Evolutionary conservation across 2,797 vertebrate species (phyloP).

Genomic region (Neostethus bicornis): DNA sequence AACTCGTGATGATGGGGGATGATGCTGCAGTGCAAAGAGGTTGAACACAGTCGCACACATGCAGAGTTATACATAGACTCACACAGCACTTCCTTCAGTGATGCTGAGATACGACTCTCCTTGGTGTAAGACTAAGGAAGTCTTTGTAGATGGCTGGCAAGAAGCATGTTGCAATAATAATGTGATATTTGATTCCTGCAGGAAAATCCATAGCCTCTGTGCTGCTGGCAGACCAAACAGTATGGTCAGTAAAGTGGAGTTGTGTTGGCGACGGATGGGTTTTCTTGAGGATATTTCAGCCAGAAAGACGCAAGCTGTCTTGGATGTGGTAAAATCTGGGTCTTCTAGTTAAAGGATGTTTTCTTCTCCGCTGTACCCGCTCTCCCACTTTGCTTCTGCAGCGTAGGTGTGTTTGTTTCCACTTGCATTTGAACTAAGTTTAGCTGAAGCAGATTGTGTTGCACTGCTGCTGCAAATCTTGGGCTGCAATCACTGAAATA

Average conservation of each 20-base stretch:
- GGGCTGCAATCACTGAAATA: conserved; percentile 33
- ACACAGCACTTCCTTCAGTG: conserved; percentile 51
- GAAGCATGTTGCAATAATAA: conserved; percentile 59
- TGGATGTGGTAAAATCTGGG: conserved; percentile 42
- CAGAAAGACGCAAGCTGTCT: conserved; percentile 31
- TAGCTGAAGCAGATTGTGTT: conserved; percentile 40
- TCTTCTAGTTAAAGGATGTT: conserved; percentile 40
- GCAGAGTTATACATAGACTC: conserved; percentile 21
- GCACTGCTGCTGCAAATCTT: conserved; percentile 44
- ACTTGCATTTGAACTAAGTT: conserved; percentile 58
- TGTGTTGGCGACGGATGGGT: conserved; percentile 27
- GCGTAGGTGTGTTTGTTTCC: conserved; percentile 72
- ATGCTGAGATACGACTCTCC: conserved; percentile 51
- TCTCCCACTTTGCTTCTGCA: conserved; percentile 29
- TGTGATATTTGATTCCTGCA: conserved; percentile 55
- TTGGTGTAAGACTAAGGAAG: conserved; percentile 47
- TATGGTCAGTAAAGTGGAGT: conserved; percentile 32
- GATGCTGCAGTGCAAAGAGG: conserved; percentile 52
- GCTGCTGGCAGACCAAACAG: conserved; percentile 37
- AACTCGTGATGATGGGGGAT: conserved; percentile 68
- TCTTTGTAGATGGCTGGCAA: conserved; percentile 53
- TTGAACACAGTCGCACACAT: conserved; percentile 44
- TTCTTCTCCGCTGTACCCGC: conserved; percentile 27
- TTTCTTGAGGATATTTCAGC: conserved; percentile 55
- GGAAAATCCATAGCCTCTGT: conserved; percentile 49